phyloP scores from a whole-genome alignment of 2,888 invertebrate species.

The Drosophila lacicola region DNA sequence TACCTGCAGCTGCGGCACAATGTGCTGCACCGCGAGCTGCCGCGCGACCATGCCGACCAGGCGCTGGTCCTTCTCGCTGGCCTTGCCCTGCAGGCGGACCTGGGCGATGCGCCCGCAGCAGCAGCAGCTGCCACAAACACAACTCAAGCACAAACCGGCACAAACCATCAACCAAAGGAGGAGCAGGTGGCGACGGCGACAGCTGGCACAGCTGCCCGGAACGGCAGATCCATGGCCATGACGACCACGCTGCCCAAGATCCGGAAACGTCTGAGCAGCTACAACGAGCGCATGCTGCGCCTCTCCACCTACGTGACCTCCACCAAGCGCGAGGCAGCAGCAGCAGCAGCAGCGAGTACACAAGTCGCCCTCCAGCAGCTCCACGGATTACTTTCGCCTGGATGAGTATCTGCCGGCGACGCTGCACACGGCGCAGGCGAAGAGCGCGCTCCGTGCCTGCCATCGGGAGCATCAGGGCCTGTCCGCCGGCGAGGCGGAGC shows the following conservation, averaged over 20 bases:
- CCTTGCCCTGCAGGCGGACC: conserved; percentile 96
- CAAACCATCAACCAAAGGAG: conserved; percentile 45
- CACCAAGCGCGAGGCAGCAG: conserved; percentile 22
- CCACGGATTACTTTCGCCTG: conserved; percentile 89
- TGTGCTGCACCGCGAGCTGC: conserved; percentile 89
- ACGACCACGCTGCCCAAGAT: conserved; percentile 83
- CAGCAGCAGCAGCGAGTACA: background rate
- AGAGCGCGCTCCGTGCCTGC: conserved; percentile 88
- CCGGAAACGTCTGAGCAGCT: conserved; percentile 75
- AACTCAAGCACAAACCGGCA: conserved; percentile 58
- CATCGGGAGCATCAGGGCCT: conserved; percentile 93
- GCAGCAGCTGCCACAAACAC: conserved; percentile 16
- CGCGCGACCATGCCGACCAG: conserved; percentile 86
- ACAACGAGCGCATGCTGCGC: conserved; percentile 78
- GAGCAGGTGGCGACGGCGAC: conserved; percentile 70
- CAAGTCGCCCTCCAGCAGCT: conserved; percentile 21
- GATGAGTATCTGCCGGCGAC: conserved; percentile 93
- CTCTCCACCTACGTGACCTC: conserved; percentile 77
- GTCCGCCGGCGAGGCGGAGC: conserved; percentile 92
- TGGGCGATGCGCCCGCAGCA: conserved; percentile 89
- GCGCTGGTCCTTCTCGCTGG: conserved; percentile 93
- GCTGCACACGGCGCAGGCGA: conserved; percentile 86
- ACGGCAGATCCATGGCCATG: conserved; percentile 22
- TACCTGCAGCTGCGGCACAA: conserved; percentile 97
- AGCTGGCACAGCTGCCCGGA: conserved; percentile 66